Base-by-base conservation (phyloP, 2,797 vertebrate genomes). In the Zenarchopterus dispar region DNA sequence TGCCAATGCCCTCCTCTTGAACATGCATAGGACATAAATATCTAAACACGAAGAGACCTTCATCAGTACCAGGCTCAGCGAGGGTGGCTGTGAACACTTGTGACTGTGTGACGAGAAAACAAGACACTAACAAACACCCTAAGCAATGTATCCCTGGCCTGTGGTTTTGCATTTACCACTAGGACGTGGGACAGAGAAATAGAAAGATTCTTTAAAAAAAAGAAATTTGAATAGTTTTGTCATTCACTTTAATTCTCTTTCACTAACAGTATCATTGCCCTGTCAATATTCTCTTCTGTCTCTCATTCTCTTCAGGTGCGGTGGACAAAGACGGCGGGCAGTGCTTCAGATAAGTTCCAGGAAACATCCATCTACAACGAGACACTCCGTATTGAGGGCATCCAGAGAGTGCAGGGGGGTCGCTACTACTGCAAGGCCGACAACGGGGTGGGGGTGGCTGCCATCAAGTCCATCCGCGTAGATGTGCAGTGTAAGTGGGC, bases 381-480 rank as follows among this genome's bases (percentile, higher is more conserved):
- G 91, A 97, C 96, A 0, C 94, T 99, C 72, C 95, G 95, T 64
- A 99, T 99, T 59, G 93, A 95, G 84, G 93, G 93, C 91, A 96
- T 99, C 70, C 94, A 94, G 75, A 93, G 97, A 85, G 95, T 96
- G 51, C 97, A 98, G 92, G 98, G 98, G 46, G 98, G 98, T 73
- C 96, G 98, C 84, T 99, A 99, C 95, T 99, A 99, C 93, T 99
- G 98, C 96, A 99, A 99, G 92, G 98, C 96, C 1, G 97, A 99
- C 94, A 99, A 99, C 76, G 96, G 97, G 88, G 95, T 99, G 89
- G 97, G 96, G 90, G 96, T 96, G 89, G 96, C 98, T 88, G 97
- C 97, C 93, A 99, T 99, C 96, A 98, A 97, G 95, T 99, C 98
- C 95, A 99, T 99, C 93, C 98, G 98, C 73, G 98, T 99, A 96